Conservation (phyloP, 2,888 invertebrate species). For the Arrhopalites spinosus region DNA sequence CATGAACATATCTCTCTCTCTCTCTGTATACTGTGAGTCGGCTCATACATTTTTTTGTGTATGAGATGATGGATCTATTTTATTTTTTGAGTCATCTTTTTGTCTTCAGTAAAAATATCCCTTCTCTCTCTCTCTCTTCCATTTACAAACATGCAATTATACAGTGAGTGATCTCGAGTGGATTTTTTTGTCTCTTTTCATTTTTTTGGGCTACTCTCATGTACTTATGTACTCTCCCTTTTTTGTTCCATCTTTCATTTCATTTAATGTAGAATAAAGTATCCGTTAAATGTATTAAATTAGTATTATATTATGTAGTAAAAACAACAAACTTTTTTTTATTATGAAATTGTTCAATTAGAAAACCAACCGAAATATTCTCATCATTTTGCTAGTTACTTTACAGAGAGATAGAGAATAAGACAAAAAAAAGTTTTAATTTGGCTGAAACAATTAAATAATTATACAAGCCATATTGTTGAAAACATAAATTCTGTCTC, state of each 20-base stretch:
- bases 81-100: constrained; percentile 24
- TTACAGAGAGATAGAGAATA: no score
- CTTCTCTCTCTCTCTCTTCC: not conserved
- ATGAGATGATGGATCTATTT: constrained; percentile 12
- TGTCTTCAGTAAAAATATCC: not conserved
- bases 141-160: constrained; percentile 9
- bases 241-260: not conserved
- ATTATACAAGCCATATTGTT: no score
- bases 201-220: not conserved
- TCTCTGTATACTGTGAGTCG: not conserved
- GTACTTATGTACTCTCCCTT: not conserved
- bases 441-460: no score
- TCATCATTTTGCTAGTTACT: no score
- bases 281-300: no score
- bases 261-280: no score
- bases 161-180: constrained; percentile 25
- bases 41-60: not conserved
- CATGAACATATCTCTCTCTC: not conserved
- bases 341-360: no score
- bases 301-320: no score
- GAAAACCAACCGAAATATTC: no score
- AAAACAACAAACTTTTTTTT: no score
- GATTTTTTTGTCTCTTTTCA: not conserved
- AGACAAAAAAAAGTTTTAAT: no score
- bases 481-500: no score